Percentiles rank a stretch among this genome's conserved stretches.
Evolutionary conservation across 2,113 vertebrate species (phyloP).

Genomic region (Colius striatus): DNA sequence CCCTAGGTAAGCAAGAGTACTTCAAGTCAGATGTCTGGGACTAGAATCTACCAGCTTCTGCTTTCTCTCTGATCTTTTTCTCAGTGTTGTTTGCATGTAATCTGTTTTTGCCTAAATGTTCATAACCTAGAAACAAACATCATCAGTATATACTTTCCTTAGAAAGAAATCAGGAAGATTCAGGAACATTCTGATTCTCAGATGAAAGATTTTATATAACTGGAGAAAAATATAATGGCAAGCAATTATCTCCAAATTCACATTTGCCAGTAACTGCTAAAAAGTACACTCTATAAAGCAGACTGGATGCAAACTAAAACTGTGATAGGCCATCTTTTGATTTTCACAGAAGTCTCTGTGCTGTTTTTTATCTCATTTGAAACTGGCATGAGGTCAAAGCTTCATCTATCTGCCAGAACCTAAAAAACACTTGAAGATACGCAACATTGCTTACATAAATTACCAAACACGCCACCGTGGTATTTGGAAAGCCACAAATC

Average conservation of each 20-base stretch:
- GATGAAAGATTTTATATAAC: not conserved
- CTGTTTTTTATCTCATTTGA: not conserved
- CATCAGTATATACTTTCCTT: not conserved
- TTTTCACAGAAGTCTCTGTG: not conserved
- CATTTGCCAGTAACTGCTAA: not conserved
- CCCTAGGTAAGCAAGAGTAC: not conserved
- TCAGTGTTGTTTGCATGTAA: not conserved
- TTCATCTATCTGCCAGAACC: conserved; percentile 3
- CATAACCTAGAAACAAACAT: not conserved
- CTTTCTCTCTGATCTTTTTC: not conserved
- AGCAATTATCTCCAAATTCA: not conserved
- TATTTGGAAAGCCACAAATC: conserved; percentile 77
- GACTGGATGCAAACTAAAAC: not conserved
- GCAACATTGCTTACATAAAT: conserved; percentile 49
- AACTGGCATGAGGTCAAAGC: not conserved
- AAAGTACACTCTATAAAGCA: not conserved
- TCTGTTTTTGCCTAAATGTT: not conserved
- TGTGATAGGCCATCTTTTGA: not conserved
- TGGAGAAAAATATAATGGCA: not conserved
- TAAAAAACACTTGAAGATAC: conserved; percentile 6
- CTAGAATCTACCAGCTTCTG: not conserved
- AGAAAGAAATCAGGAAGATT: not conserved
- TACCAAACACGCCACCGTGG: conserved; percentile 21
- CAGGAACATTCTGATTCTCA: not conserved
- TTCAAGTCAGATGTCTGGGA: not conserved